Percentiles rank a stretch among this genome's conserved stretches.
phyloP scores from a whole-genome alignment of 2,888 invertebrate genomes.

The Uropetala carovei region DNA sequence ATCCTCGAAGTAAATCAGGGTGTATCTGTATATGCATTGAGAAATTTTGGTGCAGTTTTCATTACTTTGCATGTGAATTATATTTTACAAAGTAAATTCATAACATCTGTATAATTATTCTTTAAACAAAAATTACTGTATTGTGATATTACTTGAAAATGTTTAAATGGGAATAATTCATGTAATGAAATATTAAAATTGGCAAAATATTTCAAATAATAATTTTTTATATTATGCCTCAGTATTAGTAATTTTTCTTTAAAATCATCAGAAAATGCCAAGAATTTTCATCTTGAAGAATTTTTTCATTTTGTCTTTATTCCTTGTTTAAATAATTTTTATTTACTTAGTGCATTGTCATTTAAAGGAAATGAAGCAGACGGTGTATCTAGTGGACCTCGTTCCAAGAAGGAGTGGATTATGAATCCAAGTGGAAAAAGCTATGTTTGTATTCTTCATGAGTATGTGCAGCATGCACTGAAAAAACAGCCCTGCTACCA shows the following conservation, averaged over 20 bases:
- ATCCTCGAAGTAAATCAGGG: too few relatives aligned
- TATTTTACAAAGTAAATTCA: neutral
- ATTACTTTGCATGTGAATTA: neutral
- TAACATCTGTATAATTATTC: neutral
- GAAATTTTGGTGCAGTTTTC: neutral
- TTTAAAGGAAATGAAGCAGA: slow-evolving; percentile 67
- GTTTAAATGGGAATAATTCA: too few relatives aligned
- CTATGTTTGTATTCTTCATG: slow-evolving; percentile 96
- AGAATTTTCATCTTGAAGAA: neutral
- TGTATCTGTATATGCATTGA: too few relatives aligned
- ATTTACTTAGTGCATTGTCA: neutral
- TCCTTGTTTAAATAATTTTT: slow-evolving; percentile 50
- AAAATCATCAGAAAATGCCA: too few relatives aligned
- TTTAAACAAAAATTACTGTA: neutral
- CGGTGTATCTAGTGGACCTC: slow-evolving; percentile 69
- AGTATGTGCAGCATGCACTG: slow-evolving; percentile 96
- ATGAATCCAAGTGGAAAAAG: slow-evolving; percentile 98
- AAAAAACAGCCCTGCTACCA: slow-evolving; percentile 95
- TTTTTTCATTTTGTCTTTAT: slow-evolving; percentile 36
- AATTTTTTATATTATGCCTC: too few relatives aligned
- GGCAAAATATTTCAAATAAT: too few relatives aligned
- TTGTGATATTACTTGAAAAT: too few relatives aligned
- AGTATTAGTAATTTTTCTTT: too few relatives aligned
- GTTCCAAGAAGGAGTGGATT: slow-evolving; percentile 90
- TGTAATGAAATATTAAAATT: too few relatives aligned